Base-by-base conservation (phyloP, 1,140 invertebrate species). In the Ooceraea biroi region DNA sequence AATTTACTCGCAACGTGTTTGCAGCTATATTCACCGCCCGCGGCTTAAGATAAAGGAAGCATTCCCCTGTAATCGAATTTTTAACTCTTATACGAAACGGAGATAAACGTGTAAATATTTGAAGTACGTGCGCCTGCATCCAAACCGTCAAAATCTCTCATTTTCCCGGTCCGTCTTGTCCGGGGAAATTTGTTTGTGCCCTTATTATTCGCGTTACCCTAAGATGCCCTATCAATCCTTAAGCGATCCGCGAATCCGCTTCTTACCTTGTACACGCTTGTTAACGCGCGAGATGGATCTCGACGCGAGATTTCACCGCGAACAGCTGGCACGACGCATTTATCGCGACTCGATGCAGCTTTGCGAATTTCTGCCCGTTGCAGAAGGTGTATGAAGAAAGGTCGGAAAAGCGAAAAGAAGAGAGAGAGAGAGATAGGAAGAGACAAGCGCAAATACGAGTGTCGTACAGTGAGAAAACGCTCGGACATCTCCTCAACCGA, bases 391-490 rank as follows among this genome's bases (percentile, higher is more conserved):
- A 19, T 48, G 22, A 17, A 17, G 10, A 17, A 46, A 63, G n/a
- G n/a, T n/a, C 14, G 11, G 30, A n/a, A n/a, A n/a, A 63, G 46
- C n/a, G 58, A 58, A 82, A 50, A 44, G 17, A 30, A 30, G 5
- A 57, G 19, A 57, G n/a, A 22, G 22, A 46, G 19, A 80, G 48
- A 71, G 66, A 80, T 48, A 63, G 10, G 36, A 17, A 44, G 27
- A 27, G 11, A 61, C 19, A 1, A 17, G 44, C 36, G 52, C 22
- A 50, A 25, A 60, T 58, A 85, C 61, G 65, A 72, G 57, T 88
- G 83, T 87, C 83, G 60, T 52, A 50, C 50, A 52, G 66, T 46
- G 68, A 90, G 88, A 91, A 89, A 91, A 90, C 85, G 87, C 69
- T 71, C 84, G 85, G 58, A 87, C 82, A 82, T 85, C 83, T 60